These are phyloP conservation scores for Actinostola sp. DNA, from an alignment of 92 coral and sea anemone species.

Conservation along the genomic window DNA sequence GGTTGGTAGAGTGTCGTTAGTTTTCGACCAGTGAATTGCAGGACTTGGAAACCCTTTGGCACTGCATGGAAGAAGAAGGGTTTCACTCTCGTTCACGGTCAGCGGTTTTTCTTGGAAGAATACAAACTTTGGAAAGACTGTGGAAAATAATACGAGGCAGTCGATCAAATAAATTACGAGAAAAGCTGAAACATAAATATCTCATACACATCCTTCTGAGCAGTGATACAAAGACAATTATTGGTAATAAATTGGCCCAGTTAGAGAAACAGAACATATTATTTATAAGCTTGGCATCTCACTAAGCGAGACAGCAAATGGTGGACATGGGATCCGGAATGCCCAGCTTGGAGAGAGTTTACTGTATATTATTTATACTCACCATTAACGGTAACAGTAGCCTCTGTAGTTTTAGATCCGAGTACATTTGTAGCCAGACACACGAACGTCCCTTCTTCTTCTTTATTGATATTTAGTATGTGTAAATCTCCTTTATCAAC, in stretches of 20 bases:
- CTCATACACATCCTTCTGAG: too few relatives aligned
- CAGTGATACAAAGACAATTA: too few relatives aligned
- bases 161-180: too few relatives aligned
- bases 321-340: too few relatives aligned
- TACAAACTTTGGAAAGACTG: conserved; percentile 14
- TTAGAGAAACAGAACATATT: too few relatives aligned
- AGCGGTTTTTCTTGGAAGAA: conserved; percentile 11
- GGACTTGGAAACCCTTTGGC: conserved; percentile 26
- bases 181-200: too few relatives aligned
- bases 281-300: too few relatives aligned
- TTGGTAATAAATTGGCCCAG: too few relatives aligned
- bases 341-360: too few relatives aligned
- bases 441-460: conserved; percentile 45
- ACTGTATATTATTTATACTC: too few relatives aligned
- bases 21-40: conserved; percentile 15
- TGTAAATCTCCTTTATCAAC: conserved; percentile 35
- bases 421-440: conserved; percentile 40
- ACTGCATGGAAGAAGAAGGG: conserved; percentile 18
- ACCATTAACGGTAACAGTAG: conserved; percentile 47
- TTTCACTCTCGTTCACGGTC: conserved; percentile 12
- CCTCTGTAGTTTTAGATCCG: conserved; percentile 46
- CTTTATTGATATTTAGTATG: conserved; percentile 23
- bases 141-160: neutral
- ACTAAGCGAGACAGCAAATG: too few relatives aligned
- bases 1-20: conserved; percentile 6